phyloP scores from a whole-genome alignment of 2,888 invertebrate genomes.

The Lochmaea crataegi region DNA sequence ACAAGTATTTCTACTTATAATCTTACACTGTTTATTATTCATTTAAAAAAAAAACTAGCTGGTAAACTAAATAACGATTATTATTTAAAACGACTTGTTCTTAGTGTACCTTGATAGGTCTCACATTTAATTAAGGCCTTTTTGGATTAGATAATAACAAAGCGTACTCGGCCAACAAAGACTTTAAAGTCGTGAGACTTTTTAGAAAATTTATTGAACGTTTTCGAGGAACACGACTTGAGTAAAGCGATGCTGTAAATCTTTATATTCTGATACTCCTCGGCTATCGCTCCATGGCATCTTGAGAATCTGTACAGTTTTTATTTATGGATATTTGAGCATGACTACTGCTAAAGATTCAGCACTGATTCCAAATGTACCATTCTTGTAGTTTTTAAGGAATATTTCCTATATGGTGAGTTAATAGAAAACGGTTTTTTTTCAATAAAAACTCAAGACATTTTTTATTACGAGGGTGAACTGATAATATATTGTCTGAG shows the following conservation, averaged over 20 bases:
- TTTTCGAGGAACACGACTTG: slow-evolving; percentile 43
- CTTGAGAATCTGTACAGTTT: slow-evolving; percentile 36
- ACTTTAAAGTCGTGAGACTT: slow-evolving; percentile 39
- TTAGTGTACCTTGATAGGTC: slow-evolving; percentile 24
- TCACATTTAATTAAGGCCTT: slow-evolving; percentile 34
- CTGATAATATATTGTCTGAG: neutral
- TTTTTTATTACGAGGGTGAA: neutral
- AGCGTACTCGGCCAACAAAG: slow-evolving; percentile 17
- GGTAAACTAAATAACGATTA: slow-evolving; percentile 23
- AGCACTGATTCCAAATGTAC: slow-evolving; percentile 19
- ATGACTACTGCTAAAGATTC: slow-evolving; percentile 39
- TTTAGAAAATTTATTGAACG: slow-evolving; percentile 40
- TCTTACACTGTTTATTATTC: neutral
- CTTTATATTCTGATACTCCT: slow-evolving; percentile 40
- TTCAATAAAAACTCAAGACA: neutral
- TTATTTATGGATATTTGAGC: slow-evolving; percentile 40
- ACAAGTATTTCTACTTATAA: neutral
- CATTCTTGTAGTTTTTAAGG: neutral
- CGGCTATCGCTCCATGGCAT: slow-evolving; percentile 38
- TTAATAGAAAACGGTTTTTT: neutral
- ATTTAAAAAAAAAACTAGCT: neutral
- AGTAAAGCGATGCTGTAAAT: slow-evolving; percentile 41
- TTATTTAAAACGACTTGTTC: slow-evolving; percentile 20
- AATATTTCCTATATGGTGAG: neutral
- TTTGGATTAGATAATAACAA: slow-evolving; percentile 38